Evolutionary conservation across 2,113 vertebrate species (phyloP).

Genomic region (Hepsetus odoe): DNA sequence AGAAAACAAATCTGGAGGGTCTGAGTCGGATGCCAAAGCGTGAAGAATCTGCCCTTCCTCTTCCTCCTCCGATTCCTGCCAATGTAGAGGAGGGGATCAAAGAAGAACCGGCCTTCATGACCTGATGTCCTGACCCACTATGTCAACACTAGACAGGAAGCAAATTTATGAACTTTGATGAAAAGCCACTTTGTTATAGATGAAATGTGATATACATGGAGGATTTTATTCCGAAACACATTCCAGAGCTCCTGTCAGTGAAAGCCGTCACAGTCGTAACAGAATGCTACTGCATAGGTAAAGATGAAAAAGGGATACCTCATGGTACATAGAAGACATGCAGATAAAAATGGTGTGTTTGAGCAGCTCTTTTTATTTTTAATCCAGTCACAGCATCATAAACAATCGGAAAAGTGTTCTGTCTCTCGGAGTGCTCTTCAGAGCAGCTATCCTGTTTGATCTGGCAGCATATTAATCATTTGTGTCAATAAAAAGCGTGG

Average conservation of each 20-base stretch:
- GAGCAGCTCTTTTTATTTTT: conserved; percentile 27
- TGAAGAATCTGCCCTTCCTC: conserved; percentile 80
- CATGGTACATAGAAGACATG: conserved; percentile 31
- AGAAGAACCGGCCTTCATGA: conserved; percentile 60
- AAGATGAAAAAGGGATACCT: conserved; percentile 54
- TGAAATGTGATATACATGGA: conserved; percentile 40
- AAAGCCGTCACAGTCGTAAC: conserved; percentile 15
- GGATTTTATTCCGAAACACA: conserved; percentile 12
- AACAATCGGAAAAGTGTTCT: conserved; percentile 42
- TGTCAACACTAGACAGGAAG: conserved; percentile 34
- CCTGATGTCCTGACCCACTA: conserved; percentile 62
- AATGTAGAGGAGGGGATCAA: conserved; percentile 73
- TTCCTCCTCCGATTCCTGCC: conserved; percentile 73
- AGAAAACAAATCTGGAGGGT: conserved; percentile 72
- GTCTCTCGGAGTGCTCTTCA: conserved; percentile 49
- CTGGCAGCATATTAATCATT: conserved; percentile 79
- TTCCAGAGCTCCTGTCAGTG: conserved; percentile 23
- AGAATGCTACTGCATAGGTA: not conserved
- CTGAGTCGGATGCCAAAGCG: conserved; percentile 69
- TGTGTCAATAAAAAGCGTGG: conserved; percentile 81
- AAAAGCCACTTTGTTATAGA: conserved; percentile 45
- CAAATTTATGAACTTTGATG: conserved; percentile 54
- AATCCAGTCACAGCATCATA: conserved; percentile 34
- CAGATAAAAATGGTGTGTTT: not conserved
- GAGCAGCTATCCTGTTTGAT: conserved; percentile 68